Conservation (phyloP, 1,140 invertebrate species). For the Drosophila sp. region DNA sequence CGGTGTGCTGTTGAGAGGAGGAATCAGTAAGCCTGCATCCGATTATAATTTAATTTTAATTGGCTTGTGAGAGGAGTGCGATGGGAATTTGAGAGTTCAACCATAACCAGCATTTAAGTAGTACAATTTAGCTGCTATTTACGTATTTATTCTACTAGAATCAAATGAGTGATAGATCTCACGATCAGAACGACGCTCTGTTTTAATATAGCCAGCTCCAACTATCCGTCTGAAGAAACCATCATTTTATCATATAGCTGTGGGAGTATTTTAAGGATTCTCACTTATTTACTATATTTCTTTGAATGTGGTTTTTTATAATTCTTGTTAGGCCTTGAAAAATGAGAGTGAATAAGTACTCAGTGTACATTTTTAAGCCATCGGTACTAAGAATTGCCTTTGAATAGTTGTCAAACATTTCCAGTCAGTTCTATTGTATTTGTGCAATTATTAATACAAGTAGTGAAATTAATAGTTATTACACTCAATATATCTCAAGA, state of each 20-base stretch:
- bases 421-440: background rate
- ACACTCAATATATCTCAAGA: background rate
- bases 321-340: too few species aligned
- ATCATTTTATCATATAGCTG: too few species aligned
- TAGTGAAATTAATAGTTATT: background rate
- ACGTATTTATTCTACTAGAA: conserved; percentile 15
- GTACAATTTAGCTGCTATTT: conserved; percentile 11
- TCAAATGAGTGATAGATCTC: too few species aligned
- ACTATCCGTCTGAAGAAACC: too few species aligned
- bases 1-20: conserved; percentile 14
- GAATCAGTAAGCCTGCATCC: conserved; percentile 13
- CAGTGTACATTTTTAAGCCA: too few species aligned
- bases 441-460: background rate
- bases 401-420: background rate
- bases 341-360: too few species aligned
- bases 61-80: conserved; percentile 21
- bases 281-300: too few species aligned
- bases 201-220: too few species aligned
- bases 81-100: conserved; percentile 1
- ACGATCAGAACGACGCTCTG: too few species aligned
- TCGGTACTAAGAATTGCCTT: background rate
- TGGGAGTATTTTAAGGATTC: too few species aligned
- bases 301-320: too few species aligned
- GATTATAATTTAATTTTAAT: conserved; percentile 55
- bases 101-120: conserved; percentile 5